These are phyloP conservation scores for Rutilus rutilus DNA, from an alignment of 2,113 vertebrate genomes.

Conservation along the genomic window DNA sequence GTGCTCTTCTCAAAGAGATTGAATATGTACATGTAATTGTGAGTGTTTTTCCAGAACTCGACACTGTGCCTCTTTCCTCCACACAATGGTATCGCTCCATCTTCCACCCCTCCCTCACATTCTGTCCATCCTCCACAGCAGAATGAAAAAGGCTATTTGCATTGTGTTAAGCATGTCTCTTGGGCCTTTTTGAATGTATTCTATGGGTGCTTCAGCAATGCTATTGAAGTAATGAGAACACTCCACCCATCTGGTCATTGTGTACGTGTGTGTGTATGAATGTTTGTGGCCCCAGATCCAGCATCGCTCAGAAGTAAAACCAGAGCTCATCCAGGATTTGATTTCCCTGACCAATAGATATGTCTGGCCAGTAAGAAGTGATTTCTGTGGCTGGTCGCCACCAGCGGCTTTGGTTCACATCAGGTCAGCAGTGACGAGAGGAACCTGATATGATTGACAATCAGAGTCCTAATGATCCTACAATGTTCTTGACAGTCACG, in stretches of 20 bases:
- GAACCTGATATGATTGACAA: slow-evolving; percentile 32
- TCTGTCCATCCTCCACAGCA: slow-evolving; percentile 67
- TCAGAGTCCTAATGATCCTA: not conserved
- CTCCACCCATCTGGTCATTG: slow-evolving; percentile 74
- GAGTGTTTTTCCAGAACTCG: slow-evolving; percentile 56
- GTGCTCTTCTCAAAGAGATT: slow-evolving; percentile 47
- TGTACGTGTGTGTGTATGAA: slow-evolving; percentile 48
- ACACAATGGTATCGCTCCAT: slow-evolving; percentile 68
- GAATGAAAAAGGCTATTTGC: slow-evolving; percentile 62
- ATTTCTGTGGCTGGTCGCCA: slow-evolving; percentile 8
- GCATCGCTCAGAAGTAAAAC: not conserved
- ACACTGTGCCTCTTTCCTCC: slow-evolving; percentile 65
- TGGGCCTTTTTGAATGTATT: slow-evolving; percentile 68
- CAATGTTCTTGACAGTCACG: not conserved
- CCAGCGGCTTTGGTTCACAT: slow-evolving; percentile 27
- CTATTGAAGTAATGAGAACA: slow-evolving; percentile 74
- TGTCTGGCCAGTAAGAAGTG: slow-evolving; percentile 14
- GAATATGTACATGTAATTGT: slow-evolving; percentile 53
- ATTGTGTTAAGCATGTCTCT: slow-evolving; percentile 54
- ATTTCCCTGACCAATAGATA: slow-evolving; percentile 7
- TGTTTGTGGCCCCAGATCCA: slow-evolving; percentile 13
- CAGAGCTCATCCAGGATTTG: slow-evolving; percentile 11
- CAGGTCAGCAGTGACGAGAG: slow-evolving; percentile 22
- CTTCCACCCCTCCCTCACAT: slow-evolving; percentile 57
- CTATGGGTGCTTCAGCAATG: slow-evolving; percentile 69